phyloP scores from a whole-genome alignment of 92 coral and sea anemone genomes.

The Ricordea florida region DNA sequence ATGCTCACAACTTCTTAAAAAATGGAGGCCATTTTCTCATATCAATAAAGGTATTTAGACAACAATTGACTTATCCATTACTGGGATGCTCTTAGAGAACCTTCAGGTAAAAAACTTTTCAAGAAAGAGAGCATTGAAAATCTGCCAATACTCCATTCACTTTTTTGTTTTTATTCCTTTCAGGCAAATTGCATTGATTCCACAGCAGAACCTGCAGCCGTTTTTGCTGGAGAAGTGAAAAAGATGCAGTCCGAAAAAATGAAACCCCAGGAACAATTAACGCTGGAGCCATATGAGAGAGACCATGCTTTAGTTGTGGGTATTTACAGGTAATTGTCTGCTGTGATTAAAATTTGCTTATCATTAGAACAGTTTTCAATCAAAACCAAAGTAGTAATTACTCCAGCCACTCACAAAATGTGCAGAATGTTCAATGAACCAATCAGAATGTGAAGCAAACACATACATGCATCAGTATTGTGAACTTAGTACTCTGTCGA shows the following conservation, averaged over 20 bases:
- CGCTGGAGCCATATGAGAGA: slow-evolving; percentile 96
- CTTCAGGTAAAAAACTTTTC: not conserved
- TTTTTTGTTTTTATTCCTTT: not conserved
- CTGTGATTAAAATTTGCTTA: too few relatives aligned
- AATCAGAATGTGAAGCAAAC: too few relatives aligned
- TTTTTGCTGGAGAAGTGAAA: slow-evolving; percentile 98
- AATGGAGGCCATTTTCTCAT: slow-evolving; percentile 98
- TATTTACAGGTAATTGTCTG: slow-evolving; percentile 79
- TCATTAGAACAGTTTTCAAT: too few relatives aligned
- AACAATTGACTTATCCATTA: not conserved
- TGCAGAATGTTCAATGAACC: too few relatives aligned
- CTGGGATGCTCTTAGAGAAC: too few relatives aligned
- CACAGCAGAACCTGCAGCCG: slow-evolving; percentile 97
- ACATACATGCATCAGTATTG: too few relatives aligned
- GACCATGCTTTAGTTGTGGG: slow-evolving; percentile 99
- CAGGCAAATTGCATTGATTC: slow-evolving; percentile 99
- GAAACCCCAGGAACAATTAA: slow-evolving; percentile 98
- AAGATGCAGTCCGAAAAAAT: slow-evolving; percentile 97
- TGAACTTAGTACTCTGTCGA: too few relatives aligned
- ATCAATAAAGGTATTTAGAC: slow-evolving; percentile 83
- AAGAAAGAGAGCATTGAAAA: not conserved
- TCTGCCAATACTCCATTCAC: not conserved
- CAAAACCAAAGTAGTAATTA: too few relatives aligned
- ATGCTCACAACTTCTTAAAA: slow-evolving; percentile 94
- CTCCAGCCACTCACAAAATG: too few relatives aligned